Evolutionary conservation across 2,888 invertebrate species (phyloP).

Genomic region (Caenorhabditis wallacei): DNA sequence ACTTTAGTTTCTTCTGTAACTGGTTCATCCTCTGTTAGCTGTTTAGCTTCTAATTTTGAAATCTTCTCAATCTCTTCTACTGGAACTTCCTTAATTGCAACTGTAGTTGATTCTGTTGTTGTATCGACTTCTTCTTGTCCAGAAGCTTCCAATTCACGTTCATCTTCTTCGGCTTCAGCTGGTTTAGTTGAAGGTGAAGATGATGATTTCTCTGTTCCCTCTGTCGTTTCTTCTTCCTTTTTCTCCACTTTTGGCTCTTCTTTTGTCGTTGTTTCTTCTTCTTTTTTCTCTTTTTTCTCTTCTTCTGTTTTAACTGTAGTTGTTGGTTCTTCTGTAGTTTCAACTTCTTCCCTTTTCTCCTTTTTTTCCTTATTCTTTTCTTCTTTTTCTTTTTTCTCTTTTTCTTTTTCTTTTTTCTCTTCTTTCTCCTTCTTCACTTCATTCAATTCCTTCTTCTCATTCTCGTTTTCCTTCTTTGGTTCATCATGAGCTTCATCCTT

Average conservation of each 20-base stretch:
- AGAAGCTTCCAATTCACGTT: conserved; percentile 50
- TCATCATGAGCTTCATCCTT: neutral
- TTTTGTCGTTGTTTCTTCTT: neutral
- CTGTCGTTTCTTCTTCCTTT: neutral
- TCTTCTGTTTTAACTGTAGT: no score
- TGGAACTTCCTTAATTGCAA: conserved; percentile 36
- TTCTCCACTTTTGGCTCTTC: conserved; percentile 1
- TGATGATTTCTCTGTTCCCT: neutral
- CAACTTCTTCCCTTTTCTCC: no score
- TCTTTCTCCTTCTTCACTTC: neutral
- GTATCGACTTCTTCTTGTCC: conserved; percentile 43
- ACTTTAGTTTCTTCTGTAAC: conserved; percentile 24
- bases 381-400: neutral
- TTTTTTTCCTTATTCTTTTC: no score
- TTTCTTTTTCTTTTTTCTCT: neutral
- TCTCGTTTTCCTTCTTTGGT: conserved; percentile 5
- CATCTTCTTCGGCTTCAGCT: conserved; percentile 46
- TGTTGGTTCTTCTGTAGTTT: no score
- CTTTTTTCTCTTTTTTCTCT: neutral
- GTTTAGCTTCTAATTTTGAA: conserved; percentile 43
- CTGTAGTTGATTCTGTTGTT: conserved; percentile 47
- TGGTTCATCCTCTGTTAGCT: conserved; percentile 38
- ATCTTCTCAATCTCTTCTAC: conserved; percentile 35
- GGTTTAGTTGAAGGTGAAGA: conserved; percentile 28
- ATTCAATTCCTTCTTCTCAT: neutral